phyloP scores from a whole-genome alignment of 2,888 invertebrate species.

The Notodonta dromedarius region DNA sequence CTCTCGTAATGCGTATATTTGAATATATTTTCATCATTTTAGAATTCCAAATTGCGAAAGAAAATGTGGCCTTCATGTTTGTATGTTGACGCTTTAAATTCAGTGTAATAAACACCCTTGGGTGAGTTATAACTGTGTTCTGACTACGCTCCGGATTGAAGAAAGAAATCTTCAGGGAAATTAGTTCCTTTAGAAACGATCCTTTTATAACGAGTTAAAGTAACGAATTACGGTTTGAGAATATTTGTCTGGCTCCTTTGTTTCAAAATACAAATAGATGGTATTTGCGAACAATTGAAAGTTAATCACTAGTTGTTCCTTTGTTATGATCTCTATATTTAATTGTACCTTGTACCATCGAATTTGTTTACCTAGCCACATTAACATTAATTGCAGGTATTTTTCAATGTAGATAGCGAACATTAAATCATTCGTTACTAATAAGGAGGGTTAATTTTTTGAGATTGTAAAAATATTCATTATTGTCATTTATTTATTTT shows the following conservation, averaged over 20 bases:
- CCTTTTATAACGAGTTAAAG: constrained; percentile 22
- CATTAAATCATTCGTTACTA: too few relatives aligned
- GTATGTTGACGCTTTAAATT: constrained; percentile 12
- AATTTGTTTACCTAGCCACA: too few relatives aligned
- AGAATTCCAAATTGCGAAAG: not conserved
- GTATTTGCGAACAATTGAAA: not conserved
- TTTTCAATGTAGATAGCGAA: too few relatives aligned
- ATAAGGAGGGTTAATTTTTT: too few relatives aligned
- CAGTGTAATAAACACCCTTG: constrained; percentile 28
- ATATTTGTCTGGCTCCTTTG: not conserved
- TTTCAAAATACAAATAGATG: not conserved
- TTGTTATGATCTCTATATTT: too few relatives aligned
- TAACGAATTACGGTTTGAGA: constrained; percentile 9
- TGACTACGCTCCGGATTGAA: constrained; percentile 37
- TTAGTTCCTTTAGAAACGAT: constrained; percentile 38
- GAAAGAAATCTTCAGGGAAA: constrained; percentile 49
- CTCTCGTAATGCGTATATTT: constrained; percentile 10
- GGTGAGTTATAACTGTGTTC: constrained; percentile 29
- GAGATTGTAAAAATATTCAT: too few relatives aligned
- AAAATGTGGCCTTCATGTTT: not conserved
- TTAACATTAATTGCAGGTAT: too few relatives aligned
- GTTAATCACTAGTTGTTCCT: too few relatives aligned
- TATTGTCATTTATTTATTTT: too few relatives aligned
- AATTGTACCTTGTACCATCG: too few relatives aligned
- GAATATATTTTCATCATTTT: constrained; percentile 17